A percentile compares a stretch with the other conserved stretches of the same genome.
Conservation (phyloP, 2,888 invertebrate species). For the Orchesellides sinensis region DNA sequence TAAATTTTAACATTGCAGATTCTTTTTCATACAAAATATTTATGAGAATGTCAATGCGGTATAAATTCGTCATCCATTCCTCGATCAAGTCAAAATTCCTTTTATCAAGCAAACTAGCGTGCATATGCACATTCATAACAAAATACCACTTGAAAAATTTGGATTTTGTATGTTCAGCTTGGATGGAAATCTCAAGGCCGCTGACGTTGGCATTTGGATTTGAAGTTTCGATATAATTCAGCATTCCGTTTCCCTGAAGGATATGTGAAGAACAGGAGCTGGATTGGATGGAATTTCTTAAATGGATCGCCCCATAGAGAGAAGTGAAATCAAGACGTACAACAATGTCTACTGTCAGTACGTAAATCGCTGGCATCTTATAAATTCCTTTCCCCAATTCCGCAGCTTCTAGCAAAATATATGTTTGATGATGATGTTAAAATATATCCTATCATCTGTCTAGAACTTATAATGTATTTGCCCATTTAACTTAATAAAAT, state of each 20-base stretch:
- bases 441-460: neutral
- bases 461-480: neutral
- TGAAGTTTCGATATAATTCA: neutral
- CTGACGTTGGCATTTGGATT: constrained; percentile 33
- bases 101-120: neutral
- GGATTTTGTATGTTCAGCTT: constrained; percentile 6
- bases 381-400: neutral
- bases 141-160: neutral
- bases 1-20: neutral
- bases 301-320: neutral
- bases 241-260: too few species aligned
- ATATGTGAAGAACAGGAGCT: neutral
- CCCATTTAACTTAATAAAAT: neutral
- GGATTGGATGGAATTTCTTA: neutral
- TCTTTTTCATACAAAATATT: neutral
- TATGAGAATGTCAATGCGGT: constrained; percentile 4
- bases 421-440: too few species aligned
- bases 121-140: neutral
- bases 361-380: neutral
- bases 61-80: neutral
- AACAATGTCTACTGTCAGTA: neutral
- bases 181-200: constrained; percentile 33
- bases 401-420: too few species aligned
- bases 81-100: neutral
- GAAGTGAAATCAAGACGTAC: neutral